Base-by-base conservation (phyloP, 2,888 invertebrate genomes). In the Miltochrista miniata region DNA sequence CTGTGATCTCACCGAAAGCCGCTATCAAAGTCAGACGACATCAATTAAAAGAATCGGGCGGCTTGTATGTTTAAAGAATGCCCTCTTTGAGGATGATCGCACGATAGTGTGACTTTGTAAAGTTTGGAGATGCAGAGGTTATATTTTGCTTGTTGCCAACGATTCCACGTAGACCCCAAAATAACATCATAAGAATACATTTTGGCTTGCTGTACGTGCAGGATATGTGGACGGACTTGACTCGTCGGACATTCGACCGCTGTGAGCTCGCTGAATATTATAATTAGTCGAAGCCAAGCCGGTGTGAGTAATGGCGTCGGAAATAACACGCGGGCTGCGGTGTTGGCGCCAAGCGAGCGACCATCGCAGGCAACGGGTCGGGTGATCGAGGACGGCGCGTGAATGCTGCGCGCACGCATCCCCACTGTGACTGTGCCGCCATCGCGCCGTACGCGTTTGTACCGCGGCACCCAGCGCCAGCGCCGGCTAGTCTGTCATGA, bases 301-400 rank as follows among this genome's bases (percentile, higher is more conserved):
- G 75, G 81, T 76, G 87, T 91, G 90, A 90, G 89, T 89, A 90
- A 90, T 90, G 87, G 85, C 79, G 86, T 90, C 85, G 80, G 88
- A 91, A 91, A 91, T 91, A 90, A 84, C 87, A 81, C 79, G 76
- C 83, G 78, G 75, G 72, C 79, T 76, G 81, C 79, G 83, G 87
- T 87, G 90, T 87, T 87, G 90, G 90, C 90, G 90, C 90, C 90
- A 88, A 89, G 87, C 85, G 77, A 75, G 85, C 81, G 81, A 76
- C 76, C 69, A 68, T 69, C 68, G 70, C 72, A 76, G 64, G 64
- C 65, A 64, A 24, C 18, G 31, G 10, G 11, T 54, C 56, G 52
- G 56, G 45, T 45, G 52, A 53, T 53, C 48, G 48, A 45, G 48
- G 44, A 48, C 24, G 39, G 45, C 62, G 58, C 53, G 58, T 47